phyloP scores from a whole-genome alignment of 2,888 invertebrate species.

The Asteroscopus sphinx region DNA sequence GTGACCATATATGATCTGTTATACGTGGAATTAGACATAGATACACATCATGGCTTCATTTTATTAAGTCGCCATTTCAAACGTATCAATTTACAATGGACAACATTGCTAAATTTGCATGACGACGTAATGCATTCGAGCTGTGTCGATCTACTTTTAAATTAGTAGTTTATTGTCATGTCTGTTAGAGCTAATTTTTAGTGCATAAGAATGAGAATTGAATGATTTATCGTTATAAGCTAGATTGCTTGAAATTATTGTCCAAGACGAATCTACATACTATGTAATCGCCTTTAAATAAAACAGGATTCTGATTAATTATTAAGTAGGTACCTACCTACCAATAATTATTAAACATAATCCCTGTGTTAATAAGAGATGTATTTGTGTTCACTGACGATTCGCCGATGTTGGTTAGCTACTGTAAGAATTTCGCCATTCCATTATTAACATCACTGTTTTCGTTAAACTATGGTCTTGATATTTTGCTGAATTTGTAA shows the following conservation, averaged over 20 bases:
- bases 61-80: conserved; percentile 74
- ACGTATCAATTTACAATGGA: conserved; percentile 80
- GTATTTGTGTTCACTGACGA: too few species aligned
- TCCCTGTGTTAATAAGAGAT: too few species aligned
- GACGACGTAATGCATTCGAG: conserved; percentile 70
- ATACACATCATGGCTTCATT: conserved; percentile 54
- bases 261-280: not conserved
- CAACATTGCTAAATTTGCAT: conserved; percentile 77
- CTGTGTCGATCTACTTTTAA: conserved; percentile 62
- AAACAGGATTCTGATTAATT: too few species aligned
- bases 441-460: too few species aligned
- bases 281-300: conserved; percentile 4
- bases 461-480: too few species aligned
- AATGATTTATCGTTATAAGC: conserved; percentile 28
- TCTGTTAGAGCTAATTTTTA: conserved; percentile 13
- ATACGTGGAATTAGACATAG: conserved; percentile 2
- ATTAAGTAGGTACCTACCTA: too few species aligned
- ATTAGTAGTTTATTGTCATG: conserved; percentile 61
- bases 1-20: not conserved
- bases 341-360: too few species aligned
- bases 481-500: too few species aligned
- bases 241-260: conserved; percentile 16
- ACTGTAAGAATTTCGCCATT: too few species aligned
- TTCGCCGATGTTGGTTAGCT: too few species aligned
- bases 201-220: conserved; percentile 17